Percentiles rank a stretch among this genome's conserved stretches.
phyloP scores from a whole-genome alignment of 2,113 vertebrate genomes.

The Embiotoca jacksoni region DNA sequence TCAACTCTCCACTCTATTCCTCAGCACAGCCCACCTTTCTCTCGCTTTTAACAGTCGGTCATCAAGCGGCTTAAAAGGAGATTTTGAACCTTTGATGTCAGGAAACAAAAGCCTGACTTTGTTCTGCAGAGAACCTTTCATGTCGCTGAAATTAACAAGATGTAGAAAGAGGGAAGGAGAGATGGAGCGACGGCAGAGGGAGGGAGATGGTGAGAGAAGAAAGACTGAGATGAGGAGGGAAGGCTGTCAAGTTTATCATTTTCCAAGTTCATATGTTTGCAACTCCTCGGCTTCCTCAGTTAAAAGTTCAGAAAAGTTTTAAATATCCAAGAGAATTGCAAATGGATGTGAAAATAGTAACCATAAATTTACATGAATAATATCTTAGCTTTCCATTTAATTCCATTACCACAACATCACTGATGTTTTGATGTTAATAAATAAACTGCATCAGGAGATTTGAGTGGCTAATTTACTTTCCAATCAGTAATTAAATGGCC shows the following conservation, averaged over 20 bases:
- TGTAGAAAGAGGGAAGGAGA: slow-evolving; percentile 25
- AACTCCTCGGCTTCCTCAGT: neutral
- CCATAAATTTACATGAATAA: no score
- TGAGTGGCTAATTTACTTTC: no score
- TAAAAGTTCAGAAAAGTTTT: slow-evolving; percentile 1
- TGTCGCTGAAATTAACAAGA: slow-evolving; percentile 61
- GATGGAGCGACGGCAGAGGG: slow-evolving; percentile 12
- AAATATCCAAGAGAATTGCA: neutral
- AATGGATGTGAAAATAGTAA: no score
- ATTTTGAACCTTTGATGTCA: slow-evolving; percentile 57
- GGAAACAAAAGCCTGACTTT: slow-evolving; percentile 69
- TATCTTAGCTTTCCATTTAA: no score
- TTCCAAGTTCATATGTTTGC: neutral
- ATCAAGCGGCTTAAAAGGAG: slow-evolving; percentile 50
- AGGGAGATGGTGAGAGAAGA: slow-evolving; percentile 19
- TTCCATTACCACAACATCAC: no score
- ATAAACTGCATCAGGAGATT: no score
- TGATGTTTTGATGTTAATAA: no score
- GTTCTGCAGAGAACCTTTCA: slow-evolving; percentile 60
- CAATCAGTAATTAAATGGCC: no score
- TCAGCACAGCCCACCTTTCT: slow-evolving; percentile 45
- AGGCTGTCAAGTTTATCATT: neutral
- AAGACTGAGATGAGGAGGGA: slow-evolving; percentile 9
- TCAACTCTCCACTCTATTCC: slow-evolving; percentile 37
- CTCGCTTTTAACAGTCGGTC: slow-evolving; percentile 43